A percentile compares a stretch with the other conserved stretches of the same genome.
These are phyloP conservation scores for Eilema griseolum DNA, from an alignment of 2,888 invertebrate genomes.

Conservation along the genomic window DNA sequence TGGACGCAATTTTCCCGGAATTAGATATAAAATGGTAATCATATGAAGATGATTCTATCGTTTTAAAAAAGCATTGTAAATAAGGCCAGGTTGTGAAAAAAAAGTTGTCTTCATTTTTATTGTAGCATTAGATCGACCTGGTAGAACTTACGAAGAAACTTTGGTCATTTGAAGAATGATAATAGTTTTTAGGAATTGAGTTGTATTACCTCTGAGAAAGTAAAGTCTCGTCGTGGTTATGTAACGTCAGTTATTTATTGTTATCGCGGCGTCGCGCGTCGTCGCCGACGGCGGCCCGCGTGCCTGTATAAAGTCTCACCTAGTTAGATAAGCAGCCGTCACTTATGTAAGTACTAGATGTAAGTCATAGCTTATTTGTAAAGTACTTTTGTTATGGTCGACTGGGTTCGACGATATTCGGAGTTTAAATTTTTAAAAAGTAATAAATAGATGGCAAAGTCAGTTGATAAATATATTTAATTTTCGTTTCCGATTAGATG, in stretches of 20 bases:
- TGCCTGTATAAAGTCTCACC: constrained; percentile 65
- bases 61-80: constrained; percentile 78
- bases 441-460: constrained; percentile 77
- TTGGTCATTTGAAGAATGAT: constrained; percentile 51
- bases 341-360: constrained; percentile 77
- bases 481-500: constrained; percentile 82
- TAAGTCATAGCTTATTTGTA: constrained; percentile 82
- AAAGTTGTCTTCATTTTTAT: constrained; percentile 72
- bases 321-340: constrained; percentile 73
- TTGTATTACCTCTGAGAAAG: constrained; percentile 77
- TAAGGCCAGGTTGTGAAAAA: constrained; percentile 86
- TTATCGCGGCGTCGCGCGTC: constrained; percentile 55
- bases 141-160: constrained; percentile 53
- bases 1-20: constrained; percentile 39
- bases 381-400: constrained; percentile 86
- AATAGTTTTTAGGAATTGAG: constrained; percentile 75
- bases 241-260: constrained; percentile 69
- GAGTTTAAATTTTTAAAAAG: constrained; percentile 84
- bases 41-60: constrained; percentile 46
- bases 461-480: constrained; percentile 81
- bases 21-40: constrained; percentile 37
- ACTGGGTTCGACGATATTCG: constrained; percentile 83
- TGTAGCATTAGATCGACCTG: constrained; percentile 75
- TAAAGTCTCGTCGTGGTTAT: constrained; percentile 71
- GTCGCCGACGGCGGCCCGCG: constrained; percentile 49